phyloP scores from a whole-genome alignment of 2,797 vertebrate genomes.

The Lepilemur ruficaudatus region DNA sequence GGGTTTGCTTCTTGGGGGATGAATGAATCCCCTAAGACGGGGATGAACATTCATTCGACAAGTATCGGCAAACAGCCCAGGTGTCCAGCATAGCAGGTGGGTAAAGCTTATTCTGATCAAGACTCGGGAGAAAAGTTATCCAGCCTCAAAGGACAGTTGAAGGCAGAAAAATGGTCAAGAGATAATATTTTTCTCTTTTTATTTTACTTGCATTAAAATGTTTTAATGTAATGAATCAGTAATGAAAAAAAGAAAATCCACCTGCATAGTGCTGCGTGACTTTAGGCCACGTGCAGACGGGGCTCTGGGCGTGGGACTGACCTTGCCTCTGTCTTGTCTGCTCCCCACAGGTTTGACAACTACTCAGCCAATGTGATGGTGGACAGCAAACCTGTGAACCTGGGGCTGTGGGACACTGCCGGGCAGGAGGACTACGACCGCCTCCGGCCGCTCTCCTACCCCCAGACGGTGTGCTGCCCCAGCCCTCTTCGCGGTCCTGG shows the following conservation, averaged over 20 bases:
- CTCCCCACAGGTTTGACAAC: conserved; percentile 92
- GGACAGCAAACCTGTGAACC: conserved; percentile 95
- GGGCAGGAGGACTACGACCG: conserved; percentile 96
- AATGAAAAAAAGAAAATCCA: not conserved
- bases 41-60: not conserved
- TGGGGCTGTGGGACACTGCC: conserved; percentile 96
- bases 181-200: not conserved
- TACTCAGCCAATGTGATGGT: conserved; percentile 97
- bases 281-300: fast-evolving
- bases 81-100: not conserved
- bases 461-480: conserved; percentile 89
- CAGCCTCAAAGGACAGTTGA: not conserved
- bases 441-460: conserved; percentile 94
- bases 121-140: not conserved
- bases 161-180: not conserved
- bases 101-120: fast-evolving
- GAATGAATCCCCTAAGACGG: not conserved
- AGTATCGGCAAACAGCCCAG: too few relatives aligned
- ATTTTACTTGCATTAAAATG: not conserved
- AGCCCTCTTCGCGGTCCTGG: fast-evolving
- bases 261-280: not conserved
- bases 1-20: not conserved
- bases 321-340: not conserved
- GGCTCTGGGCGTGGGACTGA: not conserved
- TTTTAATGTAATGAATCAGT: not conserved